phyloP scores from a whole-genome alignment of 2,797 vertebrate species.

The Kryptolebias ocellatus region DNA sequence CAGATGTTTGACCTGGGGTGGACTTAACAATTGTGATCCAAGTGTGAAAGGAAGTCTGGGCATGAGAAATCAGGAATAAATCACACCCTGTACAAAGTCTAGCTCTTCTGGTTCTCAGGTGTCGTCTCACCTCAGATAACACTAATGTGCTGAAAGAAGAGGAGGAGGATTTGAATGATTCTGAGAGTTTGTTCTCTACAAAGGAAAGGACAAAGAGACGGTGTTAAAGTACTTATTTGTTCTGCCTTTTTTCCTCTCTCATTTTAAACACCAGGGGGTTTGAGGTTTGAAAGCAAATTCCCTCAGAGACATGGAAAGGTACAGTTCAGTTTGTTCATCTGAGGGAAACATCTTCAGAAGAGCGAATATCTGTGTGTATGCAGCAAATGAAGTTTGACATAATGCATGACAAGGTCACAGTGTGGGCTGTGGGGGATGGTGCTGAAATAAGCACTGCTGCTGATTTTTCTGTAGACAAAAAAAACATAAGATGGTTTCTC shows the following conservation, averaged over 20 bases:
- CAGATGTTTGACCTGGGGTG: constrained; percentile 56
- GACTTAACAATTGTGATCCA: constrained; percentile 37
- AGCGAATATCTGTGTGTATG: background rate
- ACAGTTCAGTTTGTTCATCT: background rate
- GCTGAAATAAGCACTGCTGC: background rate
- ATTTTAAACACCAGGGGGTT: constrained; percentile 28
- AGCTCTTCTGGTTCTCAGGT: constrained; percentile 65
- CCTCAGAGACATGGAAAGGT: constrained; percentile 1
- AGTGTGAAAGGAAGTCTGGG: constrained; percentile 64
- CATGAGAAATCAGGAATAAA: constrained; percentile 51
- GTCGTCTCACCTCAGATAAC: constrained; percentile 64
- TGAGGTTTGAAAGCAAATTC: constrained; percentile 20
- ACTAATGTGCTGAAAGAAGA: constrained; percentile 53
- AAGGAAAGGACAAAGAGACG: constrained; percentile 27
- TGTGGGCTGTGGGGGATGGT: background rate
- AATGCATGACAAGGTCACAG: constrained; percentile 19
- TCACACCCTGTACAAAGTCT: constrained; percentile 58
- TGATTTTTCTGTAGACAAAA: background rate
- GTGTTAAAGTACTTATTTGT: constrained; percentile 21
- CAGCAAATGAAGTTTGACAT: background rate
- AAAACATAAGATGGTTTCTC: background rate
- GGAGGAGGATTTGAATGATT: constrained; percentile 26
- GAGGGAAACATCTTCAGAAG: constrained; percentile 3
- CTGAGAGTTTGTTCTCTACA: constrained; percentile 29
- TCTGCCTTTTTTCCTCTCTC: background rate